Base-by-base conservation (phyloP, 2,113 vertebrate species). In the Dicentrarchus labrax region DNA sequence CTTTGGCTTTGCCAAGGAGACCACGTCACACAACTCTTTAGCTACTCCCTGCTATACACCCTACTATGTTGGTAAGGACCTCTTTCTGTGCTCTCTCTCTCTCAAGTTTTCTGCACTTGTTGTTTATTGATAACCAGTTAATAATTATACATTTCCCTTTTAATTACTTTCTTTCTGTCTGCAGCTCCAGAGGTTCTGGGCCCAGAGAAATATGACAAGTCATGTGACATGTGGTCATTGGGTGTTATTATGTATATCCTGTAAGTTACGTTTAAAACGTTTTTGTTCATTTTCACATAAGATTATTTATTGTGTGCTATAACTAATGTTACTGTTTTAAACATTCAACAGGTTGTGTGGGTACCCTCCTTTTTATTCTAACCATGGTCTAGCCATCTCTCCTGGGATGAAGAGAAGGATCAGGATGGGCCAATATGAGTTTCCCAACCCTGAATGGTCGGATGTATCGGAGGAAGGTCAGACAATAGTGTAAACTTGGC, bases 191-290 rank as follows among this genome's bases (percentile, higher is more conserved):
- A 99, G 89, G 98, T 99, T 78, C 95, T 99, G 82, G 98, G 98
- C 45, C 98, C 98, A 0, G 98, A 99, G 93, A 99, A 99, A 86
- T 99, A 99, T 10, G 98, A 99, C 94, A 99, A 99, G 90, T 99
- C 98, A 71, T 99, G 98, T 83, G 98, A 99, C 94, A 99, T 99
- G 98, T 99, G 98, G 98, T 99, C 98, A 21, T 92, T 99, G 39
- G 98, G 98, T 0, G 98, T 99, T 96, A 99, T 99, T 94, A 99
- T 99, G 98, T 99, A 99, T 82, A 99, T 99, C 87, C 91, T 99
- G 98, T 99, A 84, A 98, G 97, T 97, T 30, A 2, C 30, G 30
- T 30, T 30, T 30, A 30, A 30, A 30, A 47, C 24, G 4, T 21
- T 67, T 48, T 43, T 51, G 47, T 47, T 60, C 22, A 67, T 30